Evolutionary conservation across 2,797 vertebrate genomes (phyloP).

Genomic region (Neosilurus hyrtlii): DNA sequence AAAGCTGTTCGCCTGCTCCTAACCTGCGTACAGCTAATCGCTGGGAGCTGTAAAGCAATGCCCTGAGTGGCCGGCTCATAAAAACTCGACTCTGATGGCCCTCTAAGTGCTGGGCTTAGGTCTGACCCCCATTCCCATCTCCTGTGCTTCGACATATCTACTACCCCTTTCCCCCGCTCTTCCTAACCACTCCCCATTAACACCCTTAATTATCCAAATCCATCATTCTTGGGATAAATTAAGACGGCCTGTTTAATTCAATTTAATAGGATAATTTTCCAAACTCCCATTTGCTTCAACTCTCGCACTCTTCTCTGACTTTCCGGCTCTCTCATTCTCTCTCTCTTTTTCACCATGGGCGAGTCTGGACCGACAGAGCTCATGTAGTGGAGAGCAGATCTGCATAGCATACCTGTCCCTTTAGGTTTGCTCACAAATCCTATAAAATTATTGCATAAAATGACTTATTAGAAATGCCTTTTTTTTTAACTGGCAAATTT

Average conservation of each 20-base stretch:
- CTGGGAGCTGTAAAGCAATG: slow-evolving; percentile 51
- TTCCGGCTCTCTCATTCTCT: slow-evolving; percentile 56
- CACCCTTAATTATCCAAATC: slow-evolving; percentile 79
- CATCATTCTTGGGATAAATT: slow-evolving; percentile 80
- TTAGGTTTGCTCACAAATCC: background rate
- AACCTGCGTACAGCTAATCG: slow-evolving; percentile 28
- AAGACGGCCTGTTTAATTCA: slow-evolving; percentile 85
- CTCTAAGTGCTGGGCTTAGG: slow-evolving; percentile 38
- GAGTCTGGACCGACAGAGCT: slow-evolving; percentile 17
- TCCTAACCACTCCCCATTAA: slow-evolving; percentile 77
- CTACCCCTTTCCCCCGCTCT: slow-evolving; percentile 64
- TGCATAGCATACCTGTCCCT: slow-evolving; percentile 53
- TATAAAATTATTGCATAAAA: background rate
- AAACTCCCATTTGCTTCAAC: slow-evolving; percentile 73
- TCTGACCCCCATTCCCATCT: slow-evolving; percentile 61
- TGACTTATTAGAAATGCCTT: background rate
- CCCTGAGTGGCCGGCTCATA: slow-evolving; percentile 40
- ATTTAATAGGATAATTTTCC: slow-evolving; percentile 81
- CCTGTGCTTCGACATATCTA: slow-evolving; percentile 17
- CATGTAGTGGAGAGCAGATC: slow-evolving; percentile 65
- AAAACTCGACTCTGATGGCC: slow-evolving; percentile 36
- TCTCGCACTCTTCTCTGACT: slow-evolving; percentile 53
- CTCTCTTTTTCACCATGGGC: slow-evolving; percentile 15
- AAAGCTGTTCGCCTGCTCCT: slow-evolving; percentile 20
- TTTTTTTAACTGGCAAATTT: background rate